Evolutionary conservation across 53 echinoderm and acorn worm genomes (phyloP), one percentile per base, ranked within the genome.

Genomic region (Echinometra lucunter): DNA sequence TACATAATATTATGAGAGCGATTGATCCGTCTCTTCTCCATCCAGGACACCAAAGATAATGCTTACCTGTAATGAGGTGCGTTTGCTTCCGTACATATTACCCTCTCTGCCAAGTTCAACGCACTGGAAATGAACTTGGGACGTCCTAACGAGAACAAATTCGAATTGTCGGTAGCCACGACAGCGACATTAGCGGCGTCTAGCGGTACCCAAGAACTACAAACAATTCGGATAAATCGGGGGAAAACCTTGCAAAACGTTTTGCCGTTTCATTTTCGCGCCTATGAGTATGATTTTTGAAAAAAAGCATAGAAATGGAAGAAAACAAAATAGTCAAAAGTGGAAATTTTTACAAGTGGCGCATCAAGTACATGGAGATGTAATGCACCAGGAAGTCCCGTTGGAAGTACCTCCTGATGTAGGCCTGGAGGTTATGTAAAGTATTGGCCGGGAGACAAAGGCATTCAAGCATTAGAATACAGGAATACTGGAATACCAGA

Each of bases 191-290:
- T 67, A 91, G 44, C 30, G 45, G 53, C 23, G 75, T 37, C 93
- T 80, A 81, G 80, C 60, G 83, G 83, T 28, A 58, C 85, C 53
- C 49, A 17, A 80, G 58, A 37, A 18, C 63, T 67, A 94, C 85
- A 94, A 94, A 94, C 94, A 27, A 17, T 21, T 37, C 44, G n/a
- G 23, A 45, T 93, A 60, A 83, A 94, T 83, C 44, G 83, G 94
- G 44, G 83, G 66, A 94, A 85, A 85, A 94, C 94, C 83, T 94
- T 85, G 94, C 57, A 66, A 91, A 91, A 27, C 28, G 47, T 60
- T 92, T 92, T 32, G 56, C 89, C 89, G 37, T 60, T 89, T 89
- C 10, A 47, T 60, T 89, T 60, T 89, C 60, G n/a, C 89, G 60
- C 58, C 37, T 38, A 19, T 37, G 21, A 37, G n/a, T n/a, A n/a